Percentiles rank a stretch among this genome's conserved stretches.
Evolutionary conservation across 2,113 vertebrate species (phyloP).

Genomic region (Albula goreensis): DNA sequence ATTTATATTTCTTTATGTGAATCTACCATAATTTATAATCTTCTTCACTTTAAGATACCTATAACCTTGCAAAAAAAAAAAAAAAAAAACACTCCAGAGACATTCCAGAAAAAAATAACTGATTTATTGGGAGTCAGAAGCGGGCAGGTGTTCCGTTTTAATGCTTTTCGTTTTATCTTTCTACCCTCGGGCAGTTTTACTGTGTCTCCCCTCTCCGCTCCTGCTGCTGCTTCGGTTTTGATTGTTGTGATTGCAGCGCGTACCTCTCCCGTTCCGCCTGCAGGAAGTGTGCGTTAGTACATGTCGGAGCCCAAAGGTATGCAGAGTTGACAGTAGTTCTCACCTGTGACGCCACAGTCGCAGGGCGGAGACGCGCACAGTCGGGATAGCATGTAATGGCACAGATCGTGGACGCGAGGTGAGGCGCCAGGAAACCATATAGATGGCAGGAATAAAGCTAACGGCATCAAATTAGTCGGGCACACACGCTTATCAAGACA

Average conservation of each 20-base stretch:
- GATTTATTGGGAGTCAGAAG: slow-evolving; percentile 64
- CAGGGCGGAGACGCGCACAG: neutral
- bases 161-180: slow-evolving; percentile 55
- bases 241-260: slow-evolving; percentile 65
- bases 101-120: slow-evolving; percentile 12
- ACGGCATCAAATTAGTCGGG: neutral
- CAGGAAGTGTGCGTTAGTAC: slow-evolving; percentile 73
- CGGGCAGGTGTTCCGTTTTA: slow-evolving; percentile 65
- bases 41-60: too few relatives aligned
- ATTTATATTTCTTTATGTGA: too few relatives aligned
- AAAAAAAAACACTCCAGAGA: neutral
- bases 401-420: neutral
- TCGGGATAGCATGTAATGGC: neutral
- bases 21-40: too few relatives aligned
- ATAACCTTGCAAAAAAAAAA: neutral
- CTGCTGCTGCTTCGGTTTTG: slow-evolving; percentile 31
- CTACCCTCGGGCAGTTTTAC: slow-evolving; percentile 5
- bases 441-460: neutral
- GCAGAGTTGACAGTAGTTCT: slow-evolving; percentile 53
- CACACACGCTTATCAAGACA: neutral
- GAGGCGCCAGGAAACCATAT: neutral
- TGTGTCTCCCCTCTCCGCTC: neutral
- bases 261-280: slow-evolving; percentile 64
- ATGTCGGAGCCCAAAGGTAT: slow-evolving; percentile 67
- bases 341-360: slow-evolving; percentile 13